Evolutionary conservation across 2,113 vertebrate genomes (phyloP), one percentile per base, ranked within the genome.

Genomic region (Chroicocephalus ridibundus): DNA sequence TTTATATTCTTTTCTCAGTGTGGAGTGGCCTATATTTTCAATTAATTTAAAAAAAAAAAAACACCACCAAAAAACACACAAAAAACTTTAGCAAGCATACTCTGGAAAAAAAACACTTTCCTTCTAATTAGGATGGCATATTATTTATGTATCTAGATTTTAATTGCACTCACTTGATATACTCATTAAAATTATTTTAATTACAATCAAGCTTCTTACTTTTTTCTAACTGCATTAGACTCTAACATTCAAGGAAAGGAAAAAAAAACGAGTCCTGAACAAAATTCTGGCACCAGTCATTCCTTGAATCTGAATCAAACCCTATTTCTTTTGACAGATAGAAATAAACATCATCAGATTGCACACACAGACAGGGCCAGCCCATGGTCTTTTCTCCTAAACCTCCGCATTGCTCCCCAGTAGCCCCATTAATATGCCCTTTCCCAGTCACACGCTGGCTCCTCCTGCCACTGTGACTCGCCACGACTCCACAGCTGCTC

Each of bases 131-230:
- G 13, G 65, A 94, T 54, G 46, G 65, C 78, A 52, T 49, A 93
- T 94, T 97, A 97, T 96, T 92, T 83, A 85, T 84, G 69, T 82
- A 88, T 78, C 64, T 92, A 70, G 91, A 89, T 86, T 85, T 71
- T 96, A 96, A 96, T 97, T 96, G 62, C 64, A 70, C 52, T 55
- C 60, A 82, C 49, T 94, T 96, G 91, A 97, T 84, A 66, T 3
- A 65, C 25, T 96, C 79, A 93, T 97, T 93, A 95, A 92, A 92
- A 93, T 80, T 86, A 94, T 88, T 96, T 94, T 92, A 78, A 68
- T 95, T 97, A 97, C 42, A 97, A 91, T 96, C 91, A 97, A 95
- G 46, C 60, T 86, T 69, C 62, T 93, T 71, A 70, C 36, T 76
- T 71, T 88, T 92, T 66, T 65, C 36, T 75, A 84, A 36, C 22